Evolutionary conservation across 2,113 vertebrate genomes (phyloP), one percentile per base, ranked within the genome.

Genomic region (Telmatochromis sp.): DNA sequence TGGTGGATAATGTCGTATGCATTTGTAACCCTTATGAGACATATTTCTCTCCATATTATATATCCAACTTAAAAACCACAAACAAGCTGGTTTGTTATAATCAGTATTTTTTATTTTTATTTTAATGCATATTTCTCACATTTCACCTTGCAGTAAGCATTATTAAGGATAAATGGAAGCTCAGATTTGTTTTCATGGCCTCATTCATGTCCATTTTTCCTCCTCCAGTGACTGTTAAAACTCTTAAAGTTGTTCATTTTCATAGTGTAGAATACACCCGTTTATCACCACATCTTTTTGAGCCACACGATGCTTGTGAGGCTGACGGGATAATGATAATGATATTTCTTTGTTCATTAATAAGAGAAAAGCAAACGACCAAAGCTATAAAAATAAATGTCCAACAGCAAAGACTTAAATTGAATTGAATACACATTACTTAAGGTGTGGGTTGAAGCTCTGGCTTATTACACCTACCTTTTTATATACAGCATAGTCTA

Each of bases 251-350:
- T 28, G 70, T 47, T 75, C 6, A 19, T 78, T 45, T 9, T 49
- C 4, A 49, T 78, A 26, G 23, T 45, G 15, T 47, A 5, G 6
- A 47, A 75, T 11, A 47, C 15, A 75, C 2, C 2, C 4, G 0
- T 28, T 26, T 26, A 28, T 47, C 0, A 2, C 40, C 40, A 26
- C 9, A 19, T 47, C 15, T 0, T 19, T 75, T 28, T 19, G 70
- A 47, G 70, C 42, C 9, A 28, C 70, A 31, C 2, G 1, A 17
- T 28, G 23, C 70, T 7, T 47, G 14, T 75, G 21, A 75, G 68
- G 15, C 68, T 47, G 1, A 19, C 1, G 6, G 5, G 40, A 28
- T 17, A 75, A 47, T 73, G 3, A 21, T 68, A 21, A 40, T 37
- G n/a, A 42, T 70, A 42, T 70, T 42, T 70, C n/a, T 70, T 70